Conservation (phyloP, 2,113 vertebrate genomes). For the Xenopus tropicalis region UCB_Xtro_10.0 CM004446.2:127022001-127022500, state of each 20-base stretch:
- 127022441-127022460: too few species aligned
- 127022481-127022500: too few species aligned
- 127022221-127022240: not conserved
- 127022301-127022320: too few species aligned
- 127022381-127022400: too few species aligned
- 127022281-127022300: too few species aligned
- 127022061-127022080: slow-evolving; percentile 5
- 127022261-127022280: too few species aligned
- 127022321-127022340: too few species aligned
- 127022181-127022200: not conserved
- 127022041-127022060: not conserved
- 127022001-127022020: slow-evolving; percentile 36
- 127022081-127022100: not conserved
- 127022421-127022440: too few species aligned
- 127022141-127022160: not conserved
- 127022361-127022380: too few species aligned
- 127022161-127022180: not conserved
- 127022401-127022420: too few species aligned
- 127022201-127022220: not conserved
- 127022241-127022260: not conserved
- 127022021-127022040: slow-evolving; percentile 20
- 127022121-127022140: not conserved
- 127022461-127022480: too few species aligned
- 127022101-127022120: not conserved
- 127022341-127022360: too few species aligned